phyloP scores from a whole-genome alignment of 2,797 vertebrate species.

The Micromesistius poutassou region DNA sequence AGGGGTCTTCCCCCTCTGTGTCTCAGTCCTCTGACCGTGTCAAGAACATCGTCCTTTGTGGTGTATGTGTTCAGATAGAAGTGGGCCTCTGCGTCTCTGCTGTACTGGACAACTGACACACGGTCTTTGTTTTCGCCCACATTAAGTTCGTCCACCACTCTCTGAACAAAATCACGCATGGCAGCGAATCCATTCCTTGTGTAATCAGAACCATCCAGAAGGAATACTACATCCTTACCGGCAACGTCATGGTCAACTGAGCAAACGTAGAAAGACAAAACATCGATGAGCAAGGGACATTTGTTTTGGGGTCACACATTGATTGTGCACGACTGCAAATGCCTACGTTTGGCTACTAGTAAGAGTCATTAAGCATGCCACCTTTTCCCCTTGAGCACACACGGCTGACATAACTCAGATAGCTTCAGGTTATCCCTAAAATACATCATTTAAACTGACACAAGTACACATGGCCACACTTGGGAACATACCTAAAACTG shows the following conservation, averaged over 20 bases:
- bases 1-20: conserved; percentile 71
- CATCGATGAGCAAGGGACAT: too few relatives aligned
- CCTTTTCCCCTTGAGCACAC: background rate
- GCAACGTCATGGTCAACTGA: too few relatives aligned
- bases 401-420: background rate
- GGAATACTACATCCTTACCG: too few relatives aligned
- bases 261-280: too few relatives aligned
- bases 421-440: background rate
- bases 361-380: too few relatives aligned
- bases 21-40: conserved; percentile 56
- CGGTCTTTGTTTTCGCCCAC: too few relatives aligned
- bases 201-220: conserved; percentile 75
- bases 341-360: too few relatives aligned
- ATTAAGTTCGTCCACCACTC: too few relatives aligned
- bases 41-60: conserved; percentile 73
- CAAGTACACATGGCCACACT: background rate
- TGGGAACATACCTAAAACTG: conserved; percentile 9
- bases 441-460: background rate
- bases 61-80: conserved; percentile 77
- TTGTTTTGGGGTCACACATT: too few relatives aligned
- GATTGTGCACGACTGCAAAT: too few relatives aligned
- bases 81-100: conserved; percentile 56
- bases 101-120: conserved; percentile 70
- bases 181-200: conserved; percentile 36
- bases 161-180: too few relatives aligned